Percentiles rank a stretch among this genome's conserved stretches.
Conservation (phyloP, 2,888 invertebrate genomes). For the Oscheius sp. region DNA sequence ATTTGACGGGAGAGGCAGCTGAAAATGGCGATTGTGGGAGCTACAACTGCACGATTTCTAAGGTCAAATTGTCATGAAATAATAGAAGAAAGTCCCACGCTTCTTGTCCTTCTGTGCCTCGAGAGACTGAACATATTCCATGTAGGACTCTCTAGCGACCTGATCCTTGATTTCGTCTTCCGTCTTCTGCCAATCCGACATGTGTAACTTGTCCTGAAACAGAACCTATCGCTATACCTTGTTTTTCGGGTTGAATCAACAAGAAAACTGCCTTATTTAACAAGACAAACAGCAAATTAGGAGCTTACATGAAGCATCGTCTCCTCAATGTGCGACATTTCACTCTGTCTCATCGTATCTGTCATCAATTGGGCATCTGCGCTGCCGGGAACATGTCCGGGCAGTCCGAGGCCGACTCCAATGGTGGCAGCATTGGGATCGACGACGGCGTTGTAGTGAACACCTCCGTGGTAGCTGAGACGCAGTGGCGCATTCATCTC, state of each 20-base stretch:
- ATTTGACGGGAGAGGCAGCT: background rate
- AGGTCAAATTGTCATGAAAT: no score
- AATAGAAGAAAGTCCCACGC: background rate
- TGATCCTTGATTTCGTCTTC: slow-evolving; percentile 82
- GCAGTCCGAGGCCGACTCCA: slow-evolving; percentile 87
- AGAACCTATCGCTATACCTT: slow-evolving; percentile 75
- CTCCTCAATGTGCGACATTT: slow-evolving; percentile 75
- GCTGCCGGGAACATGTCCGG: slow-evolving; percentile 74
- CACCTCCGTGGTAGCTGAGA: slow-evolving; percentile 86
- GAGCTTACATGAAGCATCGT: slow-evolving; percentile 84
- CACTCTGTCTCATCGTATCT: slow-evolving; percentile 59
- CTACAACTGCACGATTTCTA: background rate
- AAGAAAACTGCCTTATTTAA: background rate
- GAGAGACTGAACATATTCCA: slow-evolving; percentile 49
- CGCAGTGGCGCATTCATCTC: slow-evolving; percentile 82
- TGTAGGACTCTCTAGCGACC: slow-evolving; percentile 55
- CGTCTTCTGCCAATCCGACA: slow-evolving; percentile 91
- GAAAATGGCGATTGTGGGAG: background rate
- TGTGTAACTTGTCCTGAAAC: slow-evolving; percentile 88
- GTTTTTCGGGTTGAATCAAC: no score
- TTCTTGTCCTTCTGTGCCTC: slow-evolving; percentile 20
- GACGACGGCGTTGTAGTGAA: slow-evolving; percentile 78
- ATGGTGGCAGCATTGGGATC: slow-evolving; percentile 84
- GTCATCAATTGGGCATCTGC: slow-evolving; percentile 65
- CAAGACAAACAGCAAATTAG: background rate